Conservation (phyloP, 2,797 vertebrate genomes). For the Myotis myotis region DNA sequence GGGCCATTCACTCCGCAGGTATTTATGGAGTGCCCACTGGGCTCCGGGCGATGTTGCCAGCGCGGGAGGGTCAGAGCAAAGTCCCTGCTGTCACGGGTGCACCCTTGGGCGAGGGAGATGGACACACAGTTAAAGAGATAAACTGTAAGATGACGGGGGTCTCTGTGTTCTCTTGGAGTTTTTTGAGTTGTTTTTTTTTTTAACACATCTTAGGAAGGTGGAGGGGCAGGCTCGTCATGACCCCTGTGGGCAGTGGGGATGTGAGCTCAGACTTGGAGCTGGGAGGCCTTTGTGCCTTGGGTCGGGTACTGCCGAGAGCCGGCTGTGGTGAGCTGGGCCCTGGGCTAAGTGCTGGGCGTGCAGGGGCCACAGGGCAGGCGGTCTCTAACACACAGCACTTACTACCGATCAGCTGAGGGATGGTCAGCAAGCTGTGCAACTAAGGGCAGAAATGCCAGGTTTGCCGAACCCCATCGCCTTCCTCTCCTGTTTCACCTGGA, state of each 20-base stretch:
- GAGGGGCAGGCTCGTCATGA: not conserved
- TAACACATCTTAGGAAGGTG: not conserved
- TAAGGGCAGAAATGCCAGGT: not conserved
- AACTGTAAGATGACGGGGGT: not conserved
- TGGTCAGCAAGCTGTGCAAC: not conserved
- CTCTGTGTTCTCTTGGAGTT: slow-evolving; percentile 9
- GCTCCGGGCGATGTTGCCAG: not conserved
- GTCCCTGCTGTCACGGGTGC: slow-evolving; percentile 42
- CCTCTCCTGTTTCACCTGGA: not conserved
- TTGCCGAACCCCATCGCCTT: not conserved
- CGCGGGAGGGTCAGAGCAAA: slow-evolving; percentile 45
- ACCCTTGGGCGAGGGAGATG: not conserved
- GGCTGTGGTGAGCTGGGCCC: not conserved
- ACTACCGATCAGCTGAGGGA: not conserved
- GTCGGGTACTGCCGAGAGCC: not conserved
- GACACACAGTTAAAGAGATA: slow-evolving; percentile 23
- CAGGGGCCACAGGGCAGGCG: not conserved
- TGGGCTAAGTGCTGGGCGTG: not conserved
- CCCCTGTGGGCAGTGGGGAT: not conserved
- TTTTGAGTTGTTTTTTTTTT: not conserved
- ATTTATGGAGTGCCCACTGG: slow-evolving; percentile 63
- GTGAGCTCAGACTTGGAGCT: not conserved
- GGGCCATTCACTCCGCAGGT: slow-evolving; percentile 50
- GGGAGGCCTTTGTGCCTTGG: not conserved
- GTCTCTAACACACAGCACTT: not conserved